Conservation (phyloP, 2,113 vertebrate species). For the Podiceps cristatus region DNA sequence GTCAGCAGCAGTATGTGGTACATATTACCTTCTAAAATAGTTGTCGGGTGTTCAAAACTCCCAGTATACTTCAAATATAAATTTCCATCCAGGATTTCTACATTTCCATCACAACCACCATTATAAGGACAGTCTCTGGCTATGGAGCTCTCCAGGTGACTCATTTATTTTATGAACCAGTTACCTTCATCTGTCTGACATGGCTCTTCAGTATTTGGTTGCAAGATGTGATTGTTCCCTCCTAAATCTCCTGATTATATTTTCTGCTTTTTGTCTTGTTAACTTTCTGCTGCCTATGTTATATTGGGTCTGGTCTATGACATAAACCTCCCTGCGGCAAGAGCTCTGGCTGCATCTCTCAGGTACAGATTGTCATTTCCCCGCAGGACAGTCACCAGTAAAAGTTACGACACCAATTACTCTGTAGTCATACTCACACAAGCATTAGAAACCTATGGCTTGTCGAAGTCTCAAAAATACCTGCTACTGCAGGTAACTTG, state of each 20-base stretch:
- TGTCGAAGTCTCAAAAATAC: background rate
- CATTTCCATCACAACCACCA: background rate
- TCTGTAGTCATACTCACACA: background rate
- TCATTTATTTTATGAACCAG: background rate
- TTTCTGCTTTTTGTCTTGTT: background rate
- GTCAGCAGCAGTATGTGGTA: background rate
- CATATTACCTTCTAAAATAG: background rate
- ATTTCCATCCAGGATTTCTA: background rate
- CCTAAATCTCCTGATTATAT: background rate
- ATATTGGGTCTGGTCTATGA: background rate
- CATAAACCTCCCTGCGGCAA: background rate
- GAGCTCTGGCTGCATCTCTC: background rate
- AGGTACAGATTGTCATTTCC: background rate
- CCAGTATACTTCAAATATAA: background rate
- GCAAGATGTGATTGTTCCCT: background rate
- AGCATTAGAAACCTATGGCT: background rate
- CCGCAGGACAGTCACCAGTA: background rate
- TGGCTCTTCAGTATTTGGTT: background rate
- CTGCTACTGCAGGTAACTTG: background rate
- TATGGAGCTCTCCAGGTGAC: background rate
- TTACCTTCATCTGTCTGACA: background rate
- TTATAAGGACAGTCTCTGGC: background rate
- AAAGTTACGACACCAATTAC: slow-evolving; percentile 39
- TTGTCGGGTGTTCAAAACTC: background rate
- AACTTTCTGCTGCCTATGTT: background rate